Evolutionary conservation across 2,888 invertebrate species (phyloP).

Genomic region (Lithosia quadra): DNA sequence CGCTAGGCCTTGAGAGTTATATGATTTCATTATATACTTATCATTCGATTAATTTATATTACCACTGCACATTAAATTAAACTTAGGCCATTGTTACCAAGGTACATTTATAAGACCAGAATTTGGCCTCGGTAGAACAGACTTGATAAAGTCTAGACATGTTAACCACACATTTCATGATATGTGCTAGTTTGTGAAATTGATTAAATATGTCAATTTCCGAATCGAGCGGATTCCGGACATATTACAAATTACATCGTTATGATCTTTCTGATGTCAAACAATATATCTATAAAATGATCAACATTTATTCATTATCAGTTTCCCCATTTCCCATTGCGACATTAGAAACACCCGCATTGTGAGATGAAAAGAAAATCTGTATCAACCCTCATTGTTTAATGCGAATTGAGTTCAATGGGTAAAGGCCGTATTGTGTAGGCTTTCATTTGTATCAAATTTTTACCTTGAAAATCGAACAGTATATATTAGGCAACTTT

Average conservation of each 20-base stretch:
- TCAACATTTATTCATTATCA: neutral
- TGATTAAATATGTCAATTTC: no score
- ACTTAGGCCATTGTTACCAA: neutral
- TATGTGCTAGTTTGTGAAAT: neutral
- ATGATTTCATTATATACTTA: no score
- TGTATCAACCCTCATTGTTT: neutral
- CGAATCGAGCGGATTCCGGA: no score
- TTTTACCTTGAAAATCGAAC: neutral
- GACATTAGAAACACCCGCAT: neutral
- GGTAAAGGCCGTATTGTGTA: neutral
- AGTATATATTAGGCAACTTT: neutral
- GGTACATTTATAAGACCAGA: neutral
- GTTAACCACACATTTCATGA: neutral
- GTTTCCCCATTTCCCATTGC: neutral
- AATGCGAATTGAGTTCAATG: neutral
- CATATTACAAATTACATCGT: no score
- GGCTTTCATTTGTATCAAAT: neutral
- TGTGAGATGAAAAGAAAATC: neutral
- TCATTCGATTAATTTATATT: no score
- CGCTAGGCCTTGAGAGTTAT: no score
- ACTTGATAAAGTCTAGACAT: neutral
- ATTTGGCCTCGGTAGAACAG: neutral
- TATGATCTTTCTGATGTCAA: no score
- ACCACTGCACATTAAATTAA: no score
- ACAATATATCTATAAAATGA: no score